Conservation (phyloP, 2,888 invertebrate genomes). For the Notocelia uddmanniana region DNA sequence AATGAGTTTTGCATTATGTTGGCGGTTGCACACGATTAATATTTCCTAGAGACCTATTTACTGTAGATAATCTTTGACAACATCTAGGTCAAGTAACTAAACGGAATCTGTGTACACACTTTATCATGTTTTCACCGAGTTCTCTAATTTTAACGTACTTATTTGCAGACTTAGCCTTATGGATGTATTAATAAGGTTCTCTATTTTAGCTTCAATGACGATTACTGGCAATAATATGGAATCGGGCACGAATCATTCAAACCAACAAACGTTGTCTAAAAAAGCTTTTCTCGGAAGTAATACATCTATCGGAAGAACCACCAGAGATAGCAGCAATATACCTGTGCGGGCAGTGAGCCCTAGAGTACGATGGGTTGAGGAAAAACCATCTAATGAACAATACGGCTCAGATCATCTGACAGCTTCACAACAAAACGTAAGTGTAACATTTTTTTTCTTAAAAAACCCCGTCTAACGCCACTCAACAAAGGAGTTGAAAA, state of each 20-base stretch:
- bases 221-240: slow-evolving; percentile 88
- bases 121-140: slow-evolving; percentile 71
- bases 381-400: slow-evolving; percentile 73
- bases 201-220: slow-evolving; percentile 89
- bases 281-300: slow-evolving; percentile 83
- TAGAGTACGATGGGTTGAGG: slow-evolving; percentile 81
- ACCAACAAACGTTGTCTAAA: slow-evolving; percentile 78
- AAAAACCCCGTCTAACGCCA: not conserved
- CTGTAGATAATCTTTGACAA: slow-evolving; percentile 59
- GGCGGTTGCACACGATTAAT: slow-evolving; percentile 42
- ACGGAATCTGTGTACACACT: slow-evolving; percentile 56
- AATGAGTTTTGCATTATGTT: slow-evolving; percentile 32
- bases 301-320: slow-evolving; percentile 79
- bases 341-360: slow-evolving; percentile 84
- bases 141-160: slow-evolving; percentile 37
- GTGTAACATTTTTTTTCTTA: slow-evolving; percentile 48
- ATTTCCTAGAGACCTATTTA: slow-evolving; percentile 17
- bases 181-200: slow-evolving; percentile 34
- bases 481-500: not conserved
- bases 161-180: slow-evolving; percentile 29
- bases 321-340: slow-evolving; percentile 78
- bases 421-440: slow-evolving; percentile 80
- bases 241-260: slow-evolving; percentile 78
- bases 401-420: slow-evolving; percentile 76
- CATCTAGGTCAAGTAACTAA: slow-evolving; percentile 51